Base-by-base conservation (phyloP, 23 tunicate genomes). In the Ciona savignyi region DNA sequence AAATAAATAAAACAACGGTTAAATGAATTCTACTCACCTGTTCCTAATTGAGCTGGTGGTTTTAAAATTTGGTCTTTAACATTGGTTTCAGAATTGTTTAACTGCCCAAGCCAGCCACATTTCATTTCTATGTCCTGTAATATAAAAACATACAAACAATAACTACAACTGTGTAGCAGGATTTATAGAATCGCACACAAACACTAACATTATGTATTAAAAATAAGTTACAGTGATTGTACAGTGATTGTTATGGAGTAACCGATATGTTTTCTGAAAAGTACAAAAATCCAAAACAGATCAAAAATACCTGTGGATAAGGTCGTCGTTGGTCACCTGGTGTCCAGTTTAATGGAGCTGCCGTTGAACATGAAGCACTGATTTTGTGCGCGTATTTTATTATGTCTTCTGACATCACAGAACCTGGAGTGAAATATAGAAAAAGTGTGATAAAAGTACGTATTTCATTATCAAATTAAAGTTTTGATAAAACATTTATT, bases 321-420 rank as follows among this genome's bases (percentile, higher is more conserved):
- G 96, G 96, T 65, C 89, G 63, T 29, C 97, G 71, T 3, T 85
- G 85, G 67, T 91, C 97, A 28, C 97, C 97, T 0, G 86, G 83
- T 27, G 89, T 68, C 97, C 97, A 91, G 75, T 80, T 85, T 3
- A 91, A 62, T 2, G 97, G 97, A 26, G 97, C 86, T 0, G 87
- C 97, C 21, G 91, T 91, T 48, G 86, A 81, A 62, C 91, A 91
- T 3, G 80, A 81, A 19, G 97, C 87, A 76, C 86, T 84, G 30
- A 91, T 91, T 65, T 91, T 87, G 65, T 91, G 97, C 22, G 97
- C 97, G 70, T 84, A 91, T 63, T 64, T 62, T 15, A 91, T 73
- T 24, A 91, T 72, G 34, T 84, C 91, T 80, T 91, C 97, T 0
- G 86, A 79, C 63, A 76, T 33, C 20, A 91, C 91, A 32, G 86